Conservation (phyloP, 2,797 vertebrate genomes). For the Antennarius maculatus region DNA sequence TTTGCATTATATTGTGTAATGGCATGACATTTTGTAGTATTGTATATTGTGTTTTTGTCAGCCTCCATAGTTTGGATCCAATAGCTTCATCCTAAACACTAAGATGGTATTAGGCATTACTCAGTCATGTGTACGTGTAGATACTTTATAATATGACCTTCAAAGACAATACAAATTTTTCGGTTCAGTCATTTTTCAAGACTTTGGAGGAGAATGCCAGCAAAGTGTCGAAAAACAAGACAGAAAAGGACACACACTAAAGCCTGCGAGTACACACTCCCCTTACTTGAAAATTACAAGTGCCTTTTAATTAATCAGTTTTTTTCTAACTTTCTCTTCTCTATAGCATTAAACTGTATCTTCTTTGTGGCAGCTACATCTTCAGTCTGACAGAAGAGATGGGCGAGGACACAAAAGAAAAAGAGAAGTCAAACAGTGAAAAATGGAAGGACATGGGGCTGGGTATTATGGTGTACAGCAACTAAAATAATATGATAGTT, state of each 20-base stretch:
- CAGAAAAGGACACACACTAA: not conserved
- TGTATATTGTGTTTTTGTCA: too few species aligned
- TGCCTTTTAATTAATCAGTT: slow-evolving; percentile 21
- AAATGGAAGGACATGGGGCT: not conserved
- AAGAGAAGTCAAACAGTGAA: not conserved
- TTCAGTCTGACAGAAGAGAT: slow-evolving; percentile 62
- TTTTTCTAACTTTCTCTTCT: slow-evolving; percentile 3
- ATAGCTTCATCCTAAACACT: too few species aligned
- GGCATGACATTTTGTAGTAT: too few species aligned
- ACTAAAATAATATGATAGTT: slow-evolving; percentile 9
- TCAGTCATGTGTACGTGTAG: too few species aligned
- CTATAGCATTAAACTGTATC: slow-evolving; percentile 59
- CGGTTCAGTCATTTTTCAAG: not conserved
- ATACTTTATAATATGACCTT: not conserved
- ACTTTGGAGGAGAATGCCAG: not conserved
- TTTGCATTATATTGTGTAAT: too few species aligned
- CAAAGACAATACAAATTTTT: not conserved
- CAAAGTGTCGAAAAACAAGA: not conserved
- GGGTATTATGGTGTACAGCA: not conserved
- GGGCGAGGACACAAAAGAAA: slow-evolving; percentile 37
- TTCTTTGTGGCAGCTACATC: slow-evolving; percentile 62
- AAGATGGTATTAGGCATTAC: too few species aligned
- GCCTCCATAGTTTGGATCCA: too few species aligned
- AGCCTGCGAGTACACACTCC: not conserved
- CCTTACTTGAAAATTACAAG: slow-evolving; percentile 18